Evolutionary conservation across 2,113 vertebrate genomes (phyloP).

Genomic region (Raja brachyura): DNA sequence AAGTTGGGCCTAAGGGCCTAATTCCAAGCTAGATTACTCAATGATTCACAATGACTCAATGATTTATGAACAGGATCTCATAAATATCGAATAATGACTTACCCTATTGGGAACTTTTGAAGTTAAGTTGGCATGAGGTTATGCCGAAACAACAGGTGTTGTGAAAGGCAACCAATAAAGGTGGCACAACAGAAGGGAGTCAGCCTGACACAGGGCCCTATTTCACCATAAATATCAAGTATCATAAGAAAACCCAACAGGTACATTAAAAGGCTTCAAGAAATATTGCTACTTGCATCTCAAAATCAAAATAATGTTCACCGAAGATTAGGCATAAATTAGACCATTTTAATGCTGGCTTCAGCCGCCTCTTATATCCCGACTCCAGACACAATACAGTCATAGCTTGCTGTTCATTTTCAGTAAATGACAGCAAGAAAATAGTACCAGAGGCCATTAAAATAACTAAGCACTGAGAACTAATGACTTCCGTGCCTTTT

Average conservation of each 20-base stretch:
- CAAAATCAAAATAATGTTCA: neutral
- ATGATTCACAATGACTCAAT: too few relatives aligned
- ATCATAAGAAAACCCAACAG: neutral
- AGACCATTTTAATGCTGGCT: neutral
- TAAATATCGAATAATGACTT: too few relatives aligned
- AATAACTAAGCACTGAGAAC: neutral
- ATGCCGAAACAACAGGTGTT: neutral
- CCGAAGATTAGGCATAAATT: neutral
- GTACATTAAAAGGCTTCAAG: conserved; percentile 1
- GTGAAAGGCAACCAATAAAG: neutral
- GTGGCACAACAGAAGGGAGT: neutral
- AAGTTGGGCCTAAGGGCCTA: too few relatives aligned
- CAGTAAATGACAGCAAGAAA: conserved; percentile 28
- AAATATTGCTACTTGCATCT: neutral
- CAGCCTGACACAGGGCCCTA: neutral
- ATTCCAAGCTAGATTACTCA: too few relatives aligned
- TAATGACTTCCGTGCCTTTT: neutral
- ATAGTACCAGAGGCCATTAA: conserved; percentile 1
- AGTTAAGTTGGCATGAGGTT: neutral
- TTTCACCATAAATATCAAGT: neutral
- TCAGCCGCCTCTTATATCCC: too few relatives aligned
- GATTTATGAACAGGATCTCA: too few relatives aligned
- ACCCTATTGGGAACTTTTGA: neutral
- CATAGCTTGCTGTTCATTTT: neutral
- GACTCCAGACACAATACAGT: neutral